phyloP scores from a whole-genome alignment of 2,888 invertebrate species.

The Pammene fasciana region DNA sequence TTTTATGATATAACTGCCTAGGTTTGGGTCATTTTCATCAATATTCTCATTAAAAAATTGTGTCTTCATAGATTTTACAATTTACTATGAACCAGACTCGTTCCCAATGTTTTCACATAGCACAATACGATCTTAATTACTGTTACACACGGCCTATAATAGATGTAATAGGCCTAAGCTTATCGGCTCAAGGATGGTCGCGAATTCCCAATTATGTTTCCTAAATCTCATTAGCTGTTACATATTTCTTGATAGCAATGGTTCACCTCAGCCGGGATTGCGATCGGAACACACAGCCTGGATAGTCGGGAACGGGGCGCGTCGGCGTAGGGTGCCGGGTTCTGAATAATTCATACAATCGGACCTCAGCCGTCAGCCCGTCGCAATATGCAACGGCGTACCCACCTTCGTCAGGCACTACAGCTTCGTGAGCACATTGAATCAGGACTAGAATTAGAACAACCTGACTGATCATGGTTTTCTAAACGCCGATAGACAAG shows the following conservation, averaged over 20 bases:
- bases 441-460: slow-evolving; percentile 38
- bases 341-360: slow-evolving; percentile 72
- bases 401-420: slow-evolving; percentile 52
- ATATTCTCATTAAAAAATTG: too few relatives aligned
- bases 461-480: slow-evolving; percentile 3
- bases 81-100: too few relatives aligned
- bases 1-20: too few relatives aligned
- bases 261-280: neutral
- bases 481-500: neutral
- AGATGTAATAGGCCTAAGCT: too few relatives aligned
- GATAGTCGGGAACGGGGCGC: slow-evolving; percentile 49
- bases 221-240: neutral
- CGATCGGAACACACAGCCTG: slow-evolving; percentile 45
- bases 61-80: too few relatives aligned
- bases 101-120: too few relatives aligned
- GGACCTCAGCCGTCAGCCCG: slow-evolving; percentile 61
- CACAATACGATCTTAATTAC: too few relatives aligned
- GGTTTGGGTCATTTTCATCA: too few relatives aligned
- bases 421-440: slow-evolving; percentile 48
- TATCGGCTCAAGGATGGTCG: too few relatives aligned
- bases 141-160: too few relatives aligned
- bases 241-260: neutral
- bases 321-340: slow-evolving; percentile 60
- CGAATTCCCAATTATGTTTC: neutral
- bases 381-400: slow-evolving; percentile 58